These are phyloP conservation scores for Lomographa bimaculata DNA, from an alignment of 2,888 invertebrate genomes.

Conservation along the genomic window DNA sequence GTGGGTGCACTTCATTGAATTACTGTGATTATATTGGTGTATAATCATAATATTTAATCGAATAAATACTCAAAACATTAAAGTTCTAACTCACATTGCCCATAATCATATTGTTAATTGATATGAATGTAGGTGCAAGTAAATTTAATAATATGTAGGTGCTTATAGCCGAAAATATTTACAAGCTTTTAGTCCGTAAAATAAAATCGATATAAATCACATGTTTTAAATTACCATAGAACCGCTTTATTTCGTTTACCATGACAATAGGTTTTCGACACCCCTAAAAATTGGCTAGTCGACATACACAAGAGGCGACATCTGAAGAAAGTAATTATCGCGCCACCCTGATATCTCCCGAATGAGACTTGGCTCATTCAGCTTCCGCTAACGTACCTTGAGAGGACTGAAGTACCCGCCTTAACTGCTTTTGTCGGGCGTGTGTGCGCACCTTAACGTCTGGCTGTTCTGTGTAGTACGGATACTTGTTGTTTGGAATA, in stretches of 20 bases:
- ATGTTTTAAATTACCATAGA: slow-evolving; percentile 17
- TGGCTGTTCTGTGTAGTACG: slow-evolving; percentile 1
- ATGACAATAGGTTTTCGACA: slow-evolving; percentile 43
- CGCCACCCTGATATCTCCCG: slow-evolving; percentile 37
- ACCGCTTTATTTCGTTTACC: slow-evolving; percentile 34
- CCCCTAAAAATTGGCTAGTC: slow-evolving; percentile 41
- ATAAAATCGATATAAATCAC: too few species aligned
- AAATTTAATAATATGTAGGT: too few species aligned
- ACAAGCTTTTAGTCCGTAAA: too few species aligned
- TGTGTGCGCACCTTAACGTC: slow-evolving; percentile 6
- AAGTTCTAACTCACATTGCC: too few species aligned
- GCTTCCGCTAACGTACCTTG: slow-evolving; percentile 16
- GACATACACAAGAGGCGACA: slow-evolving; percentile 37
- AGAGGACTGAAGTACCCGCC: not conserved
- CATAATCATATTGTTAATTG: too few species aligned
- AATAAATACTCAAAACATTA: too few species aligned
- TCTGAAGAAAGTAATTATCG: slow-evolving; percentile 62
- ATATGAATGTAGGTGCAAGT: too few species aligned
- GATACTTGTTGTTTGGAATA: slow-evolving; percentile 5
- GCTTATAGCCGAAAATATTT: too few species aligned
- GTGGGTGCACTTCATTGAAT: too few species aligned
- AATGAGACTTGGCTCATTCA: slow-evolving; percentile 30
- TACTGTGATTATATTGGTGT: too few species aligned
- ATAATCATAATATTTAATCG: too few species aligned
- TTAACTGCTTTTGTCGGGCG: slow-evolving; percentile 9